These are phyloP conservation scores for Hypsopygia costalis DNA, from an alignment of 2,888 invertebrate species.

Conservation along the genomic window DNA sequence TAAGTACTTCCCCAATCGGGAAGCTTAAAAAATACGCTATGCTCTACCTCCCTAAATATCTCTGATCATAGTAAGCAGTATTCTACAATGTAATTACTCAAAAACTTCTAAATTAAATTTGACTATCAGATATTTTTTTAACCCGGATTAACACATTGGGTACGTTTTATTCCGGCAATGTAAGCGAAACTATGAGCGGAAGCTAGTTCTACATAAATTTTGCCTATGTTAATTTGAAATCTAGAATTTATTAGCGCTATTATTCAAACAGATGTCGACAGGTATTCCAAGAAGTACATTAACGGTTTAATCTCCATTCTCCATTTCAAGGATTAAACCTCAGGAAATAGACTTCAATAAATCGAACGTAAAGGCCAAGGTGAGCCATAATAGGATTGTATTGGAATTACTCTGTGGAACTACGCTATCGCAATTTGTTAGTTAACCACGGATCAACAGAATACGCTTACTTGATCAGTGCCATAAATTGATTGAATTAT, in stretches of 20 bases:
- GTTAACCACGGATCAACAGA: conserved; percentile 12
- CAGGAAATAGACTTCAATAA: conserved; percentile 21
- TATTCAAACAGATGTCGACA: not conserved
- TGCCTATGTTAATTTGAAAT: too few relatives aligned
- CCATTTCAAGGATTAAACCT: conserved; percentile 16
- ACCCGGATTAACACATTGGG: too few relatives aligned
- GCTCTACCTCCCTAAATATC: too few relatives aligned
- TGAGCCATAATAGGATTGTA: conserved; percentile 8
- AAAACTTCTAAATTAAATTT: too few relatives aligned
- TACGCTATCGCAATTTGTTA: conserved; percentile 15
- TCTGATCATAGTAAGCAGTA: too few relatives aligned
- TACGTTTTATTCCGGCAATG: too few relatives aligned
- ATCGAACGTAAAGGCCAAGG: conserved; percentile 16
- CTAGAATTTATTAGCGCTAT: not conserved
- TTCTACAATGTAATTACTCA: too few relatives aligned
- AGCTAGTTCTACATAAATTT: too few relatives aligned
- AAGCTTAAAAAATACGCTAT: too few relatives aligned
- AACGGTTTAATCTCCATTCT: conserved; percentile 19
- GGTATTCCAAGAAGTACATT: conserved; percentile 13
- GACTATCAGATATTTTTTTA: too few relatives aligned
- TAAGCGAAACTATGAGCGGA: too few relatives aligned
- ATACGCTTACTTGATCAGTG: conserved; percentile 10
- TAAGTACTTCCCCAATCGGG: too few relatives aligned
- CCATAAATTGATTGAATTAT: not conserved
- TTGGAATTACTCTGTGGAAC: conserved; percentile 4